phyloP scores from a whole-genome alignment of 1,140 invertebrate genomes.

The Anthonomus grandis region DNA sequence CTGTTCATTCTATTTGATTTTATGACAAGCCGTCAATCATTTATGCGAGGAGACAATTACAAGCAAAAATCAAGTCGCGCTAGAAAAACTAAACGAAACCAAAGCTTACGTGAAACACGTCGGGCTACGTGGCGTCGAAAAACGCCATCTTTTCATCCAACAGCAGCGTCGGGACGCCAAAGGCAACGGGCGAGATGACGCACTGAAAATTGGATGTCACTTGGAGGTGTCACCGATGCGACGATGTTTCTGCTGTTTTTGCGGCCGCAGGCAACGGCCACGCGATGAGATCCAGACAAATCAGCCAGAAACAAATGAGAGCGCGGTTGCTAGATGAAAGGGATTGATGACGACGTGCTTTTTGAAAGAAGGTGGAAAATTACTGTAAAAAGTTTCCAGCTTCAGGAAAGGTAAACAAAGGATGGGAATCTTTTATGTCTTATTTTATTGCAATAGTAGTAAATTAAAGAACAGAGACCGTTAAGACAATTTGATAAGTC shows the following conservation, averaged over 20 bases:
- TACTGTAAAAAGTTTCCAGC: too few relatives aligned
- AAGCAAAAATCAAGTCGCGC: conserved; percentile 4
- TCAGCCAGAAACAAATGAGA: conserved; percentile 50
- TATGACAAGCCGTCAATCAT: too few relatives aligned
- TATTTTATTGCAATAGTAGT: too few relatives aligned
- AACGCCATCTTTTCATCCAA: conserved; percentile 20
- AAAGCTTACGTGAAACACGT: conserved; percentile 17
- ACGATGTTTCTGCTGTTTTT: conserved; percentile 47
- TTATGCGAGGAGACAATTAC: too few relatives aligned
- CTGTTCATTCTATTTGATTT: too few relatives aligned
- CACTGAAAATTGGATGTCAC: conserved; percentile 52
- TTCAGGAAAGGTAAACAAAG: too few relatives aligned
- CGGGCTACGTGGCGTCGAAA: conserved; percentile 21
- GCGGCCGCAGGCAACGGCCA: conserved; percentile 40
- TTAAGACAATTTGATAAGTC: too few relatives aligned
- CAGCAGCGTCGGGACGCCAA: conserved; percentile 16
- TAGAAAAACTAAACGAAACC: conserved; percentile 11
- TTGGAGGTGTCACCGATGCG: conserved; percentile 49
- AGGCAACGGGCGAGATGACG: conserved; percentile 41
- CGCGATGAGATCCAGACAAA: conserved; percentile 46
- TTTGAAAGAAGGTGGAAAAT: conserved; percentile 2
- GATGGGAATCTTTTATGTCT: too few relatives aligned
- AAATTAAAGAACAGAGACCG: too few relatives aligned
- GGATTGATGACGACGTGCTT: conserved; percentile 38
- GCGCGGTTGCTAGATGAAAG: conserved; percentile 33